These are phyloP conservation scores for Thermophis baileyi DNA, from an alignment of 2,113 vertebrate species.

Conservation along the genomic window DNA sequence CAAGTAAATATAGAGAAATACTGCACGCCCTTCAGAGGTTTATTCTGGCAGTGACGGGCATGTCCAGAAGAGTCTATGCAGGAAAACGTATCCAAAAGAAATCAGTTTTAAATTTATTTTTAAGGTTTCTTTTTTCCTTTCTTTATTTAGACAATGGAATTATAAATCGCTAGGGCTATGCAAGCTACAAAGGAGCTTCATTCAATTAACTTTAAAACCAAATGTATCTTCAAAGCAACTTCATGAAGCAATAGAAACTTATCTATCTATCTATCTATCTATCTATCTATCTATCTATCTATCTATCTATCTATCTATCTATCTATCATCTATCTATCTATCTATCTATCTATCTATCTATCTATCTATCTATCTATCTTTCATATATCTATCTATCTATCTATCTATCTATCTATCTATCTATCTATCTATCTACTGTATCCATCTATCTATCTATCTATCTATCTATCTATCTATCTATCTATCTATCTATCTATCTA, in stretches of 20 bases:
- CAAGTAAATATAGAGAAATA: neutral
- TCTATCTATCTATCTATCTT: too few species aligned
- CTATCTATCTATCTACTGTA: too few species aligned
- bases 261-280: neutral
- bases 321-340: too few species aligned
- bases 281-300: too few species aligned
- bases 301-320: too few species aligned
- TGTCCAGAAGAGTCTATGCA: neutral
- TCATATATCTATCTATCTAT: neutral
- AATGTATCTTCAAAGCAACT: neutral
- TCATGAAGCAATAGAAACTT: neutral
- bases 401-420: too few species aligned
- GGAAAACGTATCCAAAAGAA: neutral
- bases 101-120: neutral
- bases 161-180: neutral
- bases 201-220: neutral
- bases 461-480: too few species aligned
- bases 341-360: too few species aligned
- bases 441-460: too few species aligned
- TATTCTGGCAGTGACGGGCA: neutral
- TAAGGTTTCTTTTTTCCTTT: neutral
- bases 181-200: neutral
- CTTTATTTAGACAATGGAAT: neutral
- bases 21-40: neutral
- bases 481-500: too few species aligned